phyloP scores from a whole-genome alignment of 2,113 vertebrate genomes.

The Perccottus glenii region DNA sequence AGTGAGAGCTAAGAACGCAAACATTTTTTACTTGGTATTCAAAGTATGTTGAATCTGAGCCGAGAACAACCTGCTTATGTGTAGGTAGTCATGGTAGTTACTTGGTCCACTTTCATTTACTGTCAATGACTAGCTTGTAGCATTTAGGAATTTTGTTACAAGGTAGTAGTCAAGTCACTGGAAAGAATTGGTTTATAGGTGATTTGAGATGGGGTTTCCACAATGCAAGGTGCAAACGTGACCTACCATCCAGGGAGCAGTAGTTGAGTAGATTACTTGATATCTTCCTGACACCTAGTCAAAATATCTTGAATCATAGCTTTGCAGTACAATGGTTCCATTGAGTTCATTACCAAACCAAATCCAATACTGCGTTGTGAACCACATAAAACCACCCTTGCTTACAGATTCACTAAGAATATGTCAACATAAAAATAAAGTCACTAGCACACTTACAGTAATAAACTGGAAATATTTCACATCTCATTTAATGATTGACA shows the following conservation, averaged over 20 bases:
- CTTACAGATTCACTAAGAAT: constrained; percentile 46
- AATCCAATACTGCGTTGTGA: not conserved
- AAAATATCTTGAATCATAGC: constrained; percentile 9
- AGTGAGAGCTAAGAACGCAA: no score
- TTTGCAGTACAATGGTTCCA: not conserved
- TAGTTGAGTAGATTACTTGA: not conserved
- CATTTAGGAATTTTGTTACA: not conserved
- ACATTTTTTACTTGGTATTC: no score
- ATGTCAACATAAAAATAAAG: constrained; percentile 46
- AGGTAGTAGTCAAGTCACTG: no score
- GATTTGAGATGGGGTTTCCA: no score
- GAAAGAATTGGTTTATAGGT: no score
- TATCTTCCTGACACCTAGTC: not conserved
- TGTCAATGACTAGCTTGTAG: not conserved
- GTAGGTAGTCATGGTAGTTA: no score
- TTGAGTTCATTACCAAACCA: constrained; percentile 5
- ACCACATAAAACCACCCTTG: constrained; percentile 29
- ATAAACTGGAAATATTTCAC: constrained; percentile 50
- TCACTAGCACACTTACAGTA: constrained; percentile 56
- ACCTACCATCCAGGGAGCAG: not conserved
- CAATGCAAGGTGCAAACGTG: no score
- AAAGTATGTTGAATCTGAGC: no score
- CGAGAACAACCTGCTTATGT: no score
- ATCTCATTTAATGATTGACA: constrained; percentile 36
- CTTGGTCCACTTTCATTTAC: no score